phyloP scores from a whole-genome alignment of 2,888 invertebrate species.

The Andrena bicolor region DNA sequence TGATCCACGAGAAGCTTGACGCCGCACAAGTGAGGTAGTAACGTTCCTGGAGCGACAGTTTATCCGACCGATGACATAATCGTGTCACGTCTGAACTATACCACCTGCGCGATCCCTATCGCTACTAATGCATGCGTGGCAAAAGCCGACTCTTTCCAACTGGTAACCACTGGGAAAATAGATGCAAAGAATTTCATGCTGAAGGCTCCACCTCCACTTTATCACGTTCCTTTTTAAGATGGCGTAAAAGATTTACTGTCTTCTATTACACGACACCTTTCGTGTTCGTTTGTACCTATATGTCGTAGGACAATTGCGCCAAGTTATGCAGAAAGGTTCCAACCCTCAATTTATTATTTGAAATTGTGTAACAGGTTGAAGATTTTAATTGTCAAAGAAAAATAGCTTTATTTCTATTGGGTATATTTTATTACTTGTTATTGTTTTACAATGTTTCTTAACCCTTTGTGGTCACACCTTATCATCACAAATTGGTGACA shows the following conservation, averaged over 20 bases:
- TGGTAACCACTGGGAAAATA: slow-evolving; percentile 61
- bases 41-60: slow-evolving; percentile 67
- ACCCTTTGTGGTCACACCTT: too few relatives aligned
- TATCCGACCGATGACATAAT: slow-evolving; percentile 76
- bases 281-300: background rate
- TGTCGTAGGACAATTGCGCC: background rate
- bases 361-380: too few relatives aligned
- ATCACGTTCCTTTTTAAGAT: slow-evolving; percentile 28
- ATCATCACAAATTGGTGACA: too few relatives aligned
- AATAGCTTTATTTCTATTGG: too few relatives aligned
- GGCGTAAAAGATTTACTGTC: background rate
- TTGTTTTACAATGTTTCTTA: too few relatives aligned
- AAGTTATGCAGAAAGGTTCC: background rate
- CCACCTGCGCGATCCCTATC: slow-evolving; percentile 74
- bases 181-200: slow-evolving; percentile 45
- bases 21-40: slow-evolving; percentile 58
- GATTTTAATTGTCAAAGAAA: too few relatives aligned
- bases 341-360: too few relatives aligned
- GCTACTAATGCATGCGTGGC: slow-evolving; percentile 67
- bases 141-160: slow-evolving; percentile 71
- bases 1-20: slow-evolving; percentile 72
- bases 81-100: slow-evolving; percentile 71
- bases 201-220: slow-evolving; percentile 36
- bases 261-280: background rate
- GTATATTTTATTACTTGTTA: too few relatives aligned